Percentiles rank a stretch among this genome's conserved stretches.
phyloP scores from a whole-genome alignment of 2,888 invertebrate genomes.

The Drosophila crucigera region DNA sequence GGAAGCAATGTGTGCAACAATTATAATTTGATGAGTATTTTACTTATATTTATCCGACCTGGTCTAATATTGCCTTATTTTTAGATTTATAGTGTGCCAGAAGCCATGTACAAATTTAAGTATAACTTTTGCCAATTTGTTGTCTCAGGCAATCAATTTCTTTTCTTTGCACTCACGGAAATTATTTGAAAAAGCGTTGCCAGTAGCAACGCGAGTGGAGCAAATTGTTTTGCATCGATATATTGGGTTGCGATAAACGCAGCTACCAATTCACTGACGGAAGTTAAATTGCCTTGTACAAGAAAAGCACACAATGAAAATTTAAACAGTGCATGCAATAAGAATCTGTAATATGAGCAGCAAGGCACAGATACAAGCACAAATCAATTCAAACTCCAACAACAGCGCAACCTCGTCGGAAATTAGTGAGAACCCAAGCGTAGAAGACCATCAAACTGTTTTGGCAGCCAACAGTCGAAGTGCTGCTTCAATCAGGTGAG shows the following conservation, averaged over 20 bases:
- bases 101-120: not conserved
- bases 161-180: not conserved
- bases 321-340: conserved; percentile 48
- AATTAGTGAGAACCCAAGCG: conserved; percentile 83
- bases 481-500: conserved; percentile 62
- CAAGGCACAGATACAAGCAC: conserved; percentile 47
- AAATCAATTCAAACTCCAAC: conserved; percentile 48
- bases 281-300: conserved; percentile 38
- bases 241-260: conserved; percentile 60
- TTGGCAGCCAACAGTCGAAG: conserved; percentile 37
- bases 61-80: not conserved
- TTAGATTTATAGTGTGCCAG: not conserved
- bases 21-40: not conserved
- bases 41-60: not conserved
- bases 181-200: conserved; percentile 2
- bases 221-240: conserved; percentile 67
- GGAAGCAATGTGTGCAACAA: not conserved
- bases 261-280: conserved; percentile 33
- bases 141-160: not conserved
- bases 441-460: conserved; percentile 72
- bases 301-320: conserved; percentile 42
- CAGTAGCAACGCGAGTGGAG: conserved; percentile 53
- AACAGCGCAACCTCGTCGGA: conserved; percentile 83
- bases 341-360: conserved; percentile 59
- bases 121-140: not conserved